phyloP scores from a whole-genome alignment of 2,113 vertebrate genomes.

The Callipepla squamata region DNA sequence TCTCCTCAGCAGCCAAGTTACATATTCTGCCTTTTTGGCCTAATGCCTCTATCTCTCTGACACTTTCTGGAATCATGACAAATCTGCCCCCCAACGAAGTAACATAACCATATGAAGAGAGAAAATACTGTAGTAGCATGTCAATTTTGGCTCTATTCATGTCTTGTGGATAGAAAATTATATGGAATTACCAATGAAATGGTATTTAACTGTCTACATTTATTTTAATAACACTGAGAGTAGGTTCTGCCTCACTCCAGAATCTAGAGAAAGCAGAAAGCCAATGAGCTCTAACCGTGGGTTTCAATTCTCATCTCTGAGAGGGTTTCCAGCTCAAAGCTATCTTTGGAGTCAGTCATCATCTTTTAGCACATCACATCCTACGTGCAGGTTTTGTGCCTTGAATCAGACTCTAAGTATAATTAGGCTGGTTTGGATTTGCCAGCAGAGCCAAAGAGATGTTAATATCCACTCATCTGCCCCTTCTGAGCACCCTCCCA shows the following conservation, averaged over 20 bases:
- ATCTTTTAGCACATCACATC: not conserved
- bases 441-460: not conserved
- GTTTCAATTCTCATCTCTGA: not conserved
- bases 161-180: not conserved
- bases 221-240: not conserved
- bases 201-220: not conserved
- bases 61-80: not conserved
- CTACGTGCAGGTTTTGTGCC: not conserved
- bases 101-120: not conserved
- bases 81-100: not conserved
- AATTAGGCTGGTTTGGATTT: not conserved
- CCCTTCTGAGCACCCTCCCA: not conserved
- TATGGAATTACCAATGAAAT: not conserved
- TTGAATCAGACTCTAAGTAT: not conserved
- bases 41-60: not conserved
- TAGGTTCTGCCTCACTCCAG: not conserved
- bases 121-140: not conserved
- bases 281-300: not conserved
- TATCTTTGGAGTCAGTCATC: not conserved
- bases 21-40: not conserved
- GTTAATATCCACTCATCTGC: not conserved
- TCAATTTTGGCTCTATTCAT: not conserved
- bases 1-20: not conserved
- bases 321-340: not conserved
- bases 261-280: not conserved